These are phyloP conservation scores for Subacronicta megacephala DNA, from an alignment of 2,888 invertebrate genomes.

Conservation along the genomic window DNA sequence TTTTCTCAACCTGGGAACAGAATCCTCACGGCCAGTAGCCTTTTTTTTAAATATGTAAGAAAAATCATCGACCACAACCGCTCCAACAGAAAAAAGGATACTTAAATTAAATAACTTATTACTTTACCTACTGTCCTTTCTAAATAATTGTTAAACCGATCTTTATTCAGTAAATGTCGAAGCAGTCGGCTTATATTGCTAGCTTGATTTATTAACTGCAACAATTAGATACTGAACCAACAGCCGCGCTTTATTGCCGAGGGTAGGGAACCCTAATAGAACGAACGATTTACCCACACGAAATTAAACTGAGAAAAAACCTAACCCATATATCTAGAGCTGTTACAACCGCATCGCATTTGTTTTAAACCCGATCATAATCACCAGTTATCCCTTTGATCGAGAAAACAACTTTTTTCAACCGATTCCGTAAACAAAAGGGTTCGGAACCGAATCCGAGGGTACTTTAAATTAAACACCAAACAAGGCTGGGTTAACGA, in stretches of 20 bases:
- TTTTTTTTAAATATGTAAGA: too few relatives aligned
- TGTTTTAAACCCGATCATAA: conserved; percentile 56
- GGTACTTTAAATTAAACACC: conserved; percentile 62
- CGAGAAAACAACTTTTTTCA: conserved; percentile 56
- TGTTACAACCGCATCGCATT: conserved; percentile 47
- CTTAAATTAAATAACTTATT: too few relatives aligned
- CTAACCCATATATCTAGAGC: conserved; percentile 36
- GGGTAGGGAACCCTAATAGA: conserved; percentile 22
- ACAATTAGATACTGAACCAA: conserved; percentile 17
- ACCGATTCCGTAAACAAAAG: conserved; percentile 58
- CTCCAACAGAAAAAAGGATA: too few relatives aligned
- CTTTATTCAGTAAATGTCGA: background rate
- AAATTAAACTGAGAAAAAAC: conserved; percentile 48
- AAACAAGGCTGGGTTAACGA: conserved; percentile 43
- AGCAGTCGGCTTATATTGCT: background rate
- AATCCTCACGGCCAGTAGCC: too few relatives aligned
- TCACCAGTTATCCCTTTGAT: conserved; percentile 66
- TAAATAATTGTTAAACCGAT: too few relatives aligned
- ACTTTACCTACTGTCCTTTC: too few relatives aligned
- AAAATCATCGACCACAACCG: too few relatives aligned
- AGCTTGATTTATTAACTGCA: conserved; percentile 15
- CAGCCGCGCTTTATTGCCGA: conserved; percentile 10
- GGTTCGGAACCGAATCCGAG: conserved; percentile 52
- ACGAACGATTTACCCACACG: conserved; percentile 26
- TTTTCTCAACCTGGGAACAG: too few relatives aligned